These are phyloP conservation scores for Phaethornis superciliosus DNA, from an alignment of 2,113 vertebrate genomes.

Conservation along the genomic window DNA sequence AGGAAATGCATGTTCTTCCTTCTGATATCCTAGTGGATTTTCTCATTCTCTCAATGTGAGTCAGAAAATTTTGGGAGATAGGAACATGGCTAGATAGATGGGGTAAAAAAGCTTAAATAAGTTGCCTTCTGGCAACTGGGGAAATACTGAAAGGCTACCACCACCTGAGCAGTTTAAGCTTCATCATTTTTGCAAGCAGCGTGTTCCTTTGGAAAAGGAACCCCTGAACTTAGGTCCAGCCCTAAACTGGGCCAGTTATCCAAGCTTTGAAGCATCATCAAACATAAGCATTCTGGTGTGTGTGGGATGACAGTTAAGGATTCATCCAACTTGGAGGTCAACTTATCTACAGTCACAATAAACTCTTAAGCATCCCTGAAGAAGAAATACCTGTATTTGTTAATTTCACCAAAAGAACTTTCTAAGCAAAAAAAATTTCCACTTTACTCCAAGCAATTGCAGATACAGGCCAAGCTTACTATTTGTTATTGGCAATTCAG, in stretches of 20 bases:
- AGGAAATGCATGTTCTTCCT: neutral
- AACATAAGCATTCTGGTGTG: neutral
- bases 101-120: neutral
- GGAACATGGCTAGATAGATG: neutral
- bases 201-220: neutral
- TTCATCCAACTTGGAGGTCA: neutral
- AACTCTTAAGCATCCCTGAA: neutral
- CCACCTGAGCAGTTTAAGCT: neutral
- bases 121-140: neutral
- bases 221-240: neutral
- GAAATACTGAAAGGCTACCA: neutral
- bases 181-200: neutral
- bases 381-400: neutral
- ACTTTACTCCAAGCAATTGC: neutral
- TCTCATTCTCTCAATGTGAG: neutral
- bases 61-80: neutral
- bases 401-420: neutral
- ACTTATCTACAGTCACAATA: neutral
- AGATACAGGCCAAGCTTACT: neutral
- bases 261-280: neutral
- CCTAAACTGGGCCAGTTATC: neutral
- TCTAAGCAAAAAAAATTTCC: neutral
- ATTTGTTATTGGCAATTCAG: neutral
- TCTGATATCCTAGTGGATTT: neutral
- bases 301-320: neutral